A percentile compares a stretch with the other conserved stretches of the same genome.
phyloP scores from a whole-genome alignment of 2,797 vertebrate genomes.

The Hypotaenidia okinawae region DNA sequence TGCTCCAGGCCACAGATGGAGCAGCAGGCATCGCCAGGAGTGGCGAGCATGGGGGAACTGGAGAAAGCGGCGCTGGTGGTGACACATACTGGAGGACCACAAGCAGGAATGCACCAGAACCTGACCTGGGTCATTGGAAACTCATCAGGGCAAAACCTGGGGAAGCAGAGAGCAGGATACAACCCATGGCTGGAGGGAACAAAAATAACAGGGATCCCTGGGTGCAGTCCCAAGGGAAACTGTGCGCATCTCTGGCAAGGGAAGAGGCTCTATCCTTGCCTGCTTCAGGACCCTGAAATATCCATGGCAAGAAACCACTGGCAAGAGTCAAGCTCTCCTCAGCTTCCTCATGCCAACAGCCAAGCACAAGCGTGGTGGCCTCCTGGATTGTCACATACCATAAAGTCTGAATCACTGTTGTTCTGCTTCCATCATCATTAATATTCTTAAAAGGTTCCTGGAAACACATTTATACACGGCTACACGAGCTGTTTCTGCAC shows the following conservation, averaged over 20 bases:
- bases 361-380: slow-evolving; percentile 26
- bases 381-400: slow-evolving; percentile 66
- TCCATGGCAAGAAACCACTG: neutral
- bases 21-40: neutral
- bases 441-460: slow-evolving; percentile 79
- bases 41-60: neutral
- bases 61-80: accelerated
- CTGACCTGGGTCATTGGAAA: neutral
- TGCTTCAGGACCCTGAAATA: neutral
- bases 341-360: slow-evolving; percentile 22
- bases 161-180: neutral
- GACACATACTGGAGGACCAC: neutral
- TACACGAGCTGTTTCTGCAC: slow-evolving; percentile 64
- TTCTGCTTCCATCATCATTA: slow-evolving; percentile 74
- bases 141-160: neutral
- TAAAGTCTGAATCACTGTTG: slow-evolving; percentile 62
- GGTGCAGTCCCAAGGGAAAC: accelerated
- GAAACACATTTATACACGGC: slow-evolving; percentile 74
- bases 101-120: accelerated
- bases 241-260: neutral
- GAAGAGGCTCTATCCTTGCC: slow-evolving; percentile 16
- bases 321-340: slow-evolving; percentile 3
- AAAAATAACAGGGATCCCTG: neutral
- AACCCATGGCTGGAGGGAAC: neutral
- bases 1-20: neutral